A percentile compares a stretch with the other conserved stretches of the same genome.
phyloP scores from a whole-genome alignment of 2,888 invertebrate genomes.

The Urechis unicinctus region DNA sequence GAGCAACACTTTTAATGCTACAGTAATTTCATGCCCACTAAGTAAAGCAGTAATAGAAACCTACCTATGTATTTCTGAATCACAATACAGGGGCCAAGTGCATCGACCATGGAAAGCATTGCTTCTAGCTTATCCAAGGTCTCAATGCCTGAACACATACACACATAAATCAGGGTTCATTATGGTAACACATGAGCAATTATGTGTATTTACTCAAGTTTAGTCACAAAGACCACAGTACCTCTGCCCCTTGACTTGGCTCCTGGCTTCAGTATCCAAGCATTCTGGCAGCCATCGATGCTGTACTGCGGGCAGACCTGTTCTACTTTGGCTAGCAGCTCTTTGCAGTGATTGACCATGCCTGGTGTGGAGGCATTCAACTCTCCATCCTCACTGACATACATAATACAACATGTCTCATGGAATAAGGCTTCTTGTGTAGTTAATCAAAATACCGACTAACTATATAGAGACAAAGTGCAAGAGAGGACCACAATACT shows the following conservation, averaged over 20 bases:
- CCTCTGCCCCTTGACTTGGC: constrained; percentile 81
- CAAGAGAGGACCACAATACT: no score
- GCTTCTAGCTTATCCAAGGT: constrained; percentile 79
- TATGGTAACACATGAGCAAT: background rate
- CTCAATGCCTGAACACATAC: constrained; percentile 62
- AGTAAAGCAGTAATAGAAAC: constrained; percentile 1
- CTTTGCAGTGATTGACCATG: constrained; percentile 49
- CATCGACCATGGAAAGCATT: constrained; percentile 56
- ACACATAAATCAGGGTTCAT: background rate
- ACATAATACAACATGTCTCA: no score
- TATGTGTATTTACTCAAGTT: background rate
- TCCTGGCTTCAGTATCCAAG: constrained; percentile 93
- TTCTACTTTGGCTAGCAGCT: constrained; percentile 62
- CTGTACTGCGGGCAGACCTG: constrained; percentile 38
- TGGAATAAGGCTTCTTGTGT: no score
- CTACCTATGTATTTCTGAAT: constrained; percentile 95
- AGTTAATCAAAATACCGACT: no score
- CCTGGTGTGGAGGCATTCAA: constrained; percentile 23
- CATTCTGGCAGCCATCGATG: constrained; percentile 77
- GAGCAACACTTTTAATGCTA: no score
- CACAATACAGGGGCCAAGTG: constrained; percentile 58
- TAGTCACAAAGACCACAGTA: constrained; percentile 12
- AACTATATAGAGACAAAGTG: no score
- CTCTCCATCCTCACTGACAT: constrained; percentile 33
- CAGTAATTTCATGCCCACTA: no score